Evolutionary conservation across 2,113 vertebrate species (phyloP), one percentile per base, ranked within the genome.

Genomic region (Phyllostomus discolor): DNA sequence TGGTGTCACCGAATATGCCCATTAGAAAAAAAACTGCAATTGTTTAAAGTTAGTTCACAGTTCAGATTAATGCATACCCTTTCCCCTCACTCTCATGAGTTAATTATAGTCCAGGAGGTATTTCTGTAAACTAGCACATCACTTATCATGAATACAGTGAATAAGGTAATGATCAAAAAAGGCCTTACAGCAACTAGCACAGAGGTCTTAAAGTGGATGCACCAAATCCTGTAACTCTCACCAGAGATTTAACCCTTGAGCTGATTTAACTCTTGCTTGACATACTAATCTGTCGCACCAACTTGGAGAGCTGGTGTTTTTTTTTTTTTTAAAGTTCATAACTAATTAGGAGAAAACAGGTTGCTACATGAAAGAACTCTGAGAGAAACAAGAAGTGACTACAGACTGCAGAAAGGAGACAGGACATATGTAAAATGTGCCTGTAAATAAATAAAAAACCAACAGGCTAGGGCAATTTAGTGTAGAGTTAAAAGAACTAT

Each of bases 21-120:
- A 91, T 96, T 96, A 97, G 75, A 93, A 97, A 95, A 90, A 79
- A 96, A 97, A 97, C 28, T 20, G 24, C 15, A 48, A 70, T 96
- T 93, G 64, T 90, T 91, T 90, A 85, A 95, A 96, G 84, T 43
- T 79, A 43, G 38, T 88, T 97, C 92, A 90, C 15, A 81, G 78
- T 79, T 90, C 59, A 95, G 46, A 90, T 62, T 38, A 95, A 87
- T 48, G 31, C 52, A 93, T 52, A 76, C 8, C 5, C 38, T 17
- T 19, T 33, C 87, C 46, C 31, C 43, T 38, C 9, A 91, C 28
- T 10, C 20, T 69, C 43, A 76, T 10, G 64, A 91, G 64, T 72
- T 96, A 95, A 95, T 62, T 88, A 78, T 33, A 88, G 33, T 83
- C 87, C 48, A 62, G 31, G 54, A 82, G 38, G 9, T 64, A 72